Percentiles rank a stretch among this genome's conserved stretches.
Conservation (phyloP, 2,113 vertebrate species). For the Pampusana beccarii region DNA sequence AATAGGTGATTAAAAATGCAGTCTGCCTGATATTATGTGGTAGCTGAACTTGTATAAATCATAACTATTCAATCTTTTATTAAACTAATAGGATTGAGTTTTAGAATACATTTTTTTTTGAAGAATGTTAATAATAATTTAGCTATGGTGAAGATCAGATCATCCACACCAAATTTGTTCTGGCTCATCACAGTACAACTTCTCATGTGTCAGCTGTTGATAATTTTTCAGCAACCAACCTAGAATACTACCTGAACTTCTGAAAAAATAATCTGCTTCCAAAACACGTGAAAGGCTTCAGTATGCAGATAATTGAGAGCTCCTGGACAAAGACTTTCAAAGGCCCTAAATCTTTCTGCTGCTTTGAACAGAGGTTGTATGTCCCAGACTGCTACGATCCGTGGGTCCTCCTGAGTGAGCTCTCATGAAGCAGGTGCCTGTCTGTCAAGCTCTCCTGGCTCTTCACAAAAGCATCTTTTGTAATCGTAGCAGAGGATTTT, state of each 20-base stretch:
- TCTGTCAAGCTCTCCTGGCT: neutral
- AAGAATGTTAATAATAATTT: conserved; percentile 53
- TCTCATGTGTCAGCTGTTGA: conserved; percentile 44
- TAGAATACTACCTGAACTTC: conserved; percentile 5
- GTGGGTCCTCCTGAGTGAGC: neutral
- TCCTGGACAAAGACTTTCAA: neutral
- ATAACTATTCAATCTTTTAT: conserved; percentile 65
- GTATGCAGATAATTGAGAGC: neutral
- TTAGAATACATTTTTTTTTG: conserved; percentile 18
- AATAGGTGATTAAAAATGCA: conserved; percentile 68
- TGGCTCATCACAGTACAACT: conserved; percentile 40
- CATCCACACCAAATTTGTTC: conserved; percentile 45
- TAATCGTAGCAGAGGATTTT: neutral
- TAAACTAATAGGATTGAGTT: conserved; percentile 60
- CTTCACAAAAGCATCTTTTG: neutral
- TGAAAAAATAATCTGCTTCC: neutral
- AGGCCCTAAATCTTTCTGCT: neutral
- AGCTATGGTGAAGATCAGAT: conserved; percentile 35
- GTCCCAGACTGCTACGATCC: neutral
- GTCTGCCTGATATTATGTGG: conserved; percentile 11
- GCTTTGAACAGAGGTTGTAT: neutral
- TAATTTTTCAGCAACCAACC: conserved; percentile 53
- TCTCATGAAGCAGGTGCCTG: neutral
- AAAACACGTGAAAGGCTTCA: neutral
- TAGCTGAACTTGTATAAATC: conserved; percentile 54